phyloP scores from a whole-genome alignment of 2,888 invertebrate species.

The Portevinia maculata region DNA sequence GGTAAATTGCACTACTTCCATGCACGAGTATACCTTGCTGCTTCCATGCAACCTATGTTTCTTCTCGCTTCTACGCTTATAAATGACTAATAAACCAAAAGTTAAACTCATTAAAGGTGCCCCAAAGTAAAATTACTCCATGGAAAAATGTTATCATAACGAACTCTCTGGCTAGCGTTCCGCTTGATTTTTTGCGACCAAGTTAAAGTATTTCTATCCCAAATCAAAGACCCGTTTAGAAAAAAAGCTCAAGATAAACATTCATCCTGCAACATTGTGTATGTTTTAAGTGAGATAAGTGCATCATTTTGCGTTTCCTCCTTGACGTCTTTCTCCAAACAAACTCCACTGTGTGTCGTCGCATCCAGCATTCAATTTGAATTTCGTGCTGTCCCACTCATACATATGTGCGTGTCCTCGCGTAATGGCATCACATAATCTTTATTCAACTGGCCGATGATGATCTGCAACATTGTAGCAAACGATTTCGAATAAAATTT shows the following conservation, averaged over 20 bases:
- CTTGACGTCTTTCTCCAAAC: slow-evolving; percentile 25
- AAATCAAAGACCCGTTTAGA: slow-evolving; percentile 7
- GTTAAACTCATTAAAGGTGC: too few species aligned
- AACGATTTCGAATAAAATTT: slow-evolving; percentile 82
- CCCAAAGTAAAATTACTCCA: too few species aligned
- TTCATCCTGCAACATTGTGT: slow-evolving; percentile 60
- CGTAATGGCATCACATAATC: slow-evolving; percentile 70
- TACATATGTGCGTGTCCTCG: slow-evolving; percentile 9
- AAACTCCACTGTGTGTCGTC: slow-evolving; percentile 10
- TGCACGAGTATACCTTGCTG: too few species aligned
- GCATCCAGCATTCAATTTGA: slow-evolving; percentile 25
- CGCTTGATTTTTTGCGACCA: neutral
- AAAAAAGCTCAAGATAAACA: slow-evolving; percentile 18
- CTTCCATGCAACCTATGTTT: too few species aligned
- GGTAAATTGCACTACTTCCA: too few species aligned
- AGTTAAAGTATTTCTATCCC: neutral
- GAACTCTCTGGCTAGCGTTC: neutral
- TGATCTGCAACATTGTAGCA: slow-evolving; percentile 75
- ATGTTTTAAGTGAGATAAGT: slow-evolving; percentile 30
- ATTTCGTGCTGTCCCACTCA: slow-evolving; percentile 35
- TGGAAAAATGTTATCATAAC: neutral
- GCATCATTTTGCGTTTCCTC: slow-evolving; percentile 23
- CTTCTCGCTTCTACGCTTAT: neutral
- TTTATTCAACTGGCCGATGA: slow-evolving; percentile 70
- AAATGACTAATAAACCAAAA: too few species aligned